These are phyloP conservation scores for Coenobita brevimanus DNA, from an alignment of 1,140 invertebrate species.

Conservation along the genomic window DNA sequence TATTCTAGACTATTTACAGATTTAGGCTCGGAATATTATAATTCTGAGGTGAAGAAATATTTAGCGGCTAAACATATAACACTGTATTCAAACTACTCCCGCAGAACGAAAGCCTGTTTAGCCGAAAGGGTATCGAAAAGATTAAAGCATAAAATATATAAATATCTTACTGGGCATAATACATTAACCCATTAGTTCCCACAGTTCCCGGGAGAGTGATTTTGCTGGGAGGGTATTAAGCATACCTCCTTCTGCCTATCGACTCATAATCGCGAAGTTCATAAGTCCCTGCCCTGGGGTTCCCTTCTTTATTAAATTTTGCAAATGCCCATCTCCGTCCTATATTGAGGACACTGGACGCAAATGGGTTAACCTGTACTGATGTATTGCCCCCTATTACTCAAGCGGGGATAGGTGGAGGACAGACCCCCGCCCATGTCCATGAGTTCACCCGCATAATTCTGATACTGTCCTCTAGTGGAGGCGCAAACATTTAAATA, in stretches of 20 bases:
- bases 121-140: slow-evolving; percentile 3
- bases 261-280: too few species aligned
- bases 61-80: neutral
- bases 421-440: neutral
- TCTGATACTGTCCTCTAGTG: neutral
- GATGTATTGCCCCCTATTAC: neutral
- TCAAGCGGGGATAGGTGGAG: neutral
- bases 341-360: too few species aligned
- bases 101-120: slow-evolving; percentile 15
- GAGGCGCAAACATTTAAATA: slow-evolving; percentile 17
- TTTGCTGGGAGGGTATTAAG: too few species aligned
- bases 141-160: slow-evolving; percentile 22
- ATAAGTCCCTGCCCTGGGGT: too few species aligned
- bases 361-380: neutral
- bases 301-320: too few species aligned
- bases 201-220: too few species aligned
- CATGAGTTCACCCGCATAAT: neutral
- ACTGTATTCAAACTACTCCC: slow-evolving; percentile 21
- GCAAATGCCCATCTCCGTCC: too few species aligned
- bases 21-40: slow-evolving; percentile 1
- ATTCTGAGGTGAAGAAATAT: neutral
- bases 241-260: too few species aligned
- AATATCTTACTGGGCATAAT: slow-evolving; percentile 14
- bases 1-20: slow-evolving; percentile 18
- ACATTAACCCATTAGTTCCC: slow-evolving; percentile 4